Percentiles rank a stretch among this genome's conserved stretches.
These are phyloP conservation scores for Omphaloscelis lunosa DNA, from an alignment of 2,888 invertebrate genomes.

Conservation along the genomic window DNA sequence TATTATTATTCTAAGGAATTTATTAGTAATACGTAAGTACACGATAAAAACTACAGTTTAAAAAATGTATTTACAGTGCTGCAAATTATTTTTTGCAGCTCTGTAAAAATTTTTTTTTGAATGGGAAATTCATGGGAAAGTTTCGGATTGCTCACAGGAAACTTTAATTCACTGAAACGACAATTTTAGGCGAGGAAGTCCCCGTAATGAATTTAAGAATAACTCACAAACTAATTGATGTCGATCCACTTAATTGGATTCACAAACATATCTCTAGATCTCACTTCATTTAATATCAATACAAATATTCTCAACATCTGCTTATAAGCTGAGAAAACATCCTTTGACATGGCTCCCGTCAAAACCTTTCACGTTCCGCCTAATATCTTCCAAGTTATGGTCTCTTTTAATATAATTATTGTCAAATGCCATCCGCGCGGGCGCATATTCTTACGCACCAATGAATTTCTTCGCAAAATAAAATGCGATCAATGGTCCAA, in stretches of 20 bases:
- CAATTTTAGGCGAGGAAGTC: not conserved
- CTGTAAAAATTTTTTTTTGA: too few relatives aligned
- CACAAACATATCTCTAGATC: conserved; percentile 58
- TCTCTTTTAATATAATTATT: conserved; percentile 85
- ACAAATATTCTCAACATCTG: conserved; percentile 81
- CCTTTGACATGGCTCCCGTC: conserved; percentile 79
- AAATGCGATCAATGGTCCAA: conserved; percentile 82
- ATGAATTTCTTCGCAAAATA: conserved; percentile 85
- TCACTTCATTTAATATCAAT: conserved; percentile 75
- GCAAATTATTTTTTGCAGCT: too few relatives aligned
- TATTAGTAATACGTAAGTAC: not conserved
- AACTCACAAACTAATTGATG: conserved; percentile 18
- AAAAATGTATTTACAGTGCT: not conserved
- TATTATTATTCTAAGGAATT: conserved; percentile 2
- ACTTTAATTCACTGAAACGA: not conserved
- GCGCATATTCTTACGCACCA: conserved; percentile 77
- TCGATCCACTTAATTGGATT: conserved; percentile 48
- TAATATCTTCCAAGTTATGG: conserved; percentile 84
- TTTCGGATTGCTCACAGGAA: not conserved
- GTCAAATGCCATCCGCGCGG: conserved; percentile 83
- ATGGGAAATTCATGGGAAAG: too few relatives aligned
- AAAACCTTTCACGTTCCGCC: conserved; percentile 82
- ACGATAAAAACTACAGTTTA: not conserved
- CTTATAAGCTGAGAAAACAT: conserved; percentile 88
- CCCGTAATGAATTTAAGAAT: too few relatives aligned